Evolutionary conservation across 2,888 invertebrate genomes (phyloP), one percentile per base, ranked within the genome.

Genomic region (Liodrosophila aerea): DNA sequence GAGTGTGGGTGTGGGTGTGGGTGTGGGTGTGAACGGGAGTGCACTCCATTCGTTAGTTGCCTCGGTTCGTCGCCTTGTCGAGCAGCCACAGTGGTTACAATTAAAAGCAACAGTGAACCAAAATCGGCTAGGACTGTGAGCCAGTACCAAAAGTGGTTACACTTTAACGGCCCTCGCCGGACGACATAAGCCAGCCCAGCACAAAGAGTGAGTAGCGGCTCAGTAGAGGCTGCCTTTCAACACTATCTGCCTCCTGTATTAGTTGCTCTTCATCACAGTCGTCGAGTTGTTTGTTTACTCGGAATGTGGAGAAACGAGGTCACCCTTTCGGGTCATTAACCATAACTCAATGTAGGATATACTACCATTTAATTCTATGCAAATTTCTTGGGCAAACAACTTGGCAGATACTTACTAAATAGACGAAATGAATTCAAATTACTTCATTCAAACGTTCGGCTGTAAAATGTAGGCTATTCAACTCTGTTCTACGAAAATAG

Each of bases 41-140:
- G 18, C 11, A 18, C 8, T 9, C 8, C 11, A 9, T 39, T 66
- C 37, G 39, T 36, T 49, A 54, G 46, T 40, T 22, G 33, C 7
- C 40, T 31, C 50, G 56, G 52, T 40, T 59, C 45, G 52, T 36
- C 62, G 59, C 59, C 57, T 59, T 16, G 30, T 37, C 36, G 30
- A 64, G 50, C 7, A 27, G 40, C 64, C 33, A 34, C 53, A 33
- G 31, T 47, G 52, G 46, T 50, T 9, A 46, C 58, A 69, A 74
- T 64, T 59, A 76, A 51, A 68, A 41, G 34, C 33, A 36, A 37
- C 47, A 45, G 44, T 41, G 22, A 37, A 11, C 41, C 37, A 9
- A 30, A 7, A 7, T 18, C 5, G 3, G 13, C 12, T 18, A 9
- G 7, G 4, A 7, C 11, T 37, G 12, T 7, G n/a, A 12, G 16